These are phyloP conservation scores for Emydocephalus ijimae DNA, from an alignment of 2,113 vertebrate species.

Conservation along the genomic window DNA sequence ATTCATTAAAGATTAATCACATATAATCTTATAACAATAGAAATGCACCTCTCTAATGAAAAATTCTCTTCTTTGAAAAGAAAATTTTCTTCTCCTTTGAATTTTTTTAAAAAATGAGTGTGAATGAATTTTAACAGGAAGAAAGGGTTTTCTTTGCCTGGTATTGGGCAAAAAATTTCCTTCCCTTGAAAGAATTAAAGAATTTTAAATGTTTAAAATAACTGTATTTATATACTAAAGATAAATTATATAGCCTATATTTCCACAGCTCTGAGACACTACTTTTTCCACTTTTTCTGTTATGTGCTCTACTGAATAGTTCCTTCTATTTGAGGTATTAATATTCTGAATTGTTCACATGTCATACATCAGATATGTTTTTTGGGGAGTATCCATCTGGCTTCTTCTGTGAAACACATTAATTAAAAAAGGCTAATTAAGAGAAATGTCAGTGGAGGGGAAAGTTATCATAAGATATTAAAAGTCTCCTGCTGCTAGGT, in stretches of 20 bases:
- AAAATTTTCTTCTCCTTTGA: neutral
- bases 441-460: neutral
- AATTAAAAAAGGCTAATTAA: neutral
- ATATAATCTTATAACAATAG: neutral
- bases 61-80: neutral
- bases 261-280: neutral
- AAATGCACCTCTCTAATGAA: neutral
- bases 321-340: neutral
- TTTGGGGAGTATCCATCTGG: neutral
- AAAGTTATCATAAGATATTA: neutral
- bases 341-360: neutral
- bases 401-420: neutral
- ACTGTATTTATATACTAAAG: neutral
- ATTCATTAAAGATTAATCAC: neutral
- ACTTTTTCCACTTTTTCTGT: neutral
- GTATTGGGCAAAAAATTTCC: neutral
- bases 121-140: neutral
- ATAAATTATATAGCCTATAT: neutral
- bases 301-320: neutral
- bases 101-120: neutral
- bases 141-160: neutral
- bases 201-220: neutral
- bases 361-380: neutral
- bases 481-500: slow-evolving; percentile 14
- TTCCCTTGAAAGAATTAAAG: neutral